phyloP scores from a whole-genome alignment of 2,888 invertebrate species.

The Cataglyphis altisquamis region DNA sequence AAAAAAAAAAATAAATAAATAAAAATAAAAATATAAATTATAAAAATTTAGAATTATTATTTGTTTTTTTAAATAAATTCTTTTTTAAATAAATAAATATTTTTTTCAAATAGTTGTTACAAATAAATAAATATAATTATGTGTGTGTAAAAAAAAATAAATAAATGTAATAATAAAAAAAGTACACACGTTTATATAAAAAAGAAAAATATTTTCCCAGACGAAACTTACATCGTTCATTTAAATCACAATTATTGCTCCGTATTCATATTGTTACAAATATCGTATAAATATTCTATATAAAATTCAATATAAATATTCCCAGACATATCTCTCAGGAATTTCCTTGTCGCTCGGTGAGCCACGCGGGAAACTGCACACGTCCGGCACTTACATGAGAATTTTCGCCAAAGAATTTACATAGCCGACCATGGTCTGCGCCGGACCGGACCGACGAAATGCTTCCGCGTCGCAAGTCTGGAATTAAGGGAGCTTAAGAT shows the following conservation, averaged over 20 bases:
- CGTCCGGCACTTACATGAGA: conserved; percentile 44
- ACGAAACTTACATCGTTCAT: not conserved
- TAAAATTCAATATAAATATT: conserved; percentile 5
- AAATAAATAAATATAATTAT: not conserved
- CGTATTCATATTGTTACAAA: not conserved
- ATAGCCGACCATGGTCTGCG: conserved; percentile 57
- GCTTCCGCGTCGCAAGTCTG: conserved; percentile 59
- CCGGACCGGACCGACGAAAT: conserved; percentile 50
- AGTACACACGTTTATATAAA: not conserved
- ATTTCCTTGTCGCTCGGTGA: conserved; percentile 27
- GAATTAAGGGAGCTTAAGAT: conserved; percentile 73
- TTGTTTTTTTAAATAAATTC: not conserved
- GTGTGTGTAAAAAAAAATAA: not conserved
- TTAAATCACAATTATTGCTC: not conserved
- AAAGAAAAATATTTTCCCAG: not conserved
- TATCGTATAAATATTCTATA: not conserved
- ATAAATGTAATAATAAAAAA: not conserved
- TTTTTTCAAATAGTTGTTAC: conserved; percentile 3
- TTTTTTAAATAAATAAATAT: not conserved
- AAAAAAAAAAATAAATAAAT: not conserved
- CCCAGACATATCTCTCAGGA: conserved; percentile 5
- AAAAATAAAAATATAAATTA: not conserved
- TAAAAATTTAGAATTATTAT: not conserved
- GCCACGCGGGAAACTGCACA: conserved; percentile 10
- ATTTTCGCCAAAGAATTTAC: conserved; percentile 64